phyloP scores from a whole-genome alignment of 2,888 invertebrate species.

The Girardia tigrina region DNA sequence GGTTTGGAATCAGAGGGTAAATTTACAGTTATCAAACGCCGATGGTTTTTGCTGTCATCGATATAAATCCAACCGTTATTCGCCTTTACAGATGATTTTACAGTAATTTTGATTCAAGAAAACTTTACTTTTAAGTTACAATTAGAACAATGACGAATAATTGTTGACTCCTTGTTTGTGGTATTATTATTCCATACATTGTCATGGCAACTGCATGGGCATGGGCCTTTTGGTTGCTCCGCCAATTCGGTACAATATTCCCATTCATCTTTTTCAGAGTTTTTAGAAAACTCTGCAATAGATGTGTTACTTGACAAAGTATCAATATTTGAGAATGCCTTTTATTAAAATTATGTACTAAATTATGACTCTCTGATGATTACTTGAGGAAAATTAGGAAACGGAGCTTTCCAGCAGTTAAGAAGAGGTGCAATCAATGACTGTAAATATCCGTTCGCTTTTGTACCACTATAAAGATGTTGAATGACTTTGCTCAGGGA shows the following conservation, averaged over 20 bases:
- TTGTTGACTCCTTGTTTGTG: not conserved
- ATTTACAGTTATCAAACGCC: not conserved
- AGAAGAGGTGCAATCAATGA: not conserved
- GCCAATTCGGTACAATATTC: not conserved
- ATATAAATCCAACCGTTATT: not conserved
- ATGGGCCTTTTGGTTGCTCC: not conserved
- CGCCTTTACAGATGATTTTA: not conserved
- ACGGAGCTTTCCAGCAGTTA: not conserved
- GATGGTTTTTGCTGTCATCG: not conserved
- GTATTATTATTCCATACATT: not conserved
- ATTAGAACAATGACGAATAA: not conserved
- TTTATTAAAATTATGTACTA: not conserved
- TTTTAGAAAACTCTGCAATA: not conserved
- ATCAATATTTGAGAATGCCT: not conserved
- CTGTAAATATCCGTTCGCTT: not conserved
- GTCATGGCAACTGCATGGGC: not conserved
- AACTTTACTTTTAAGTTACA: not conserved
- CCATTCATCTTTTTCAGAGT: not conserved
- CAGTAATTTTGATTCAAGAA: not conserved
- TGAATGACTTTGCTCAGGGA: not conserved
- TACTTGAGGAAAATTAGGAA: slow-evolving; percentile 12
- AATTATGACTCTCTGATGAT: not conserved
- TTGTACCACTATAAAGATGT: not conserved
- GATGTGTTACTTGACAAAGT: not conserved
- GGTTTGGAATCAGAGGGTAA: not conserved